Base-by-base conservation (phyloP, 1,140 invertebrate species). In the Drosophila pectinifera region DNA sequence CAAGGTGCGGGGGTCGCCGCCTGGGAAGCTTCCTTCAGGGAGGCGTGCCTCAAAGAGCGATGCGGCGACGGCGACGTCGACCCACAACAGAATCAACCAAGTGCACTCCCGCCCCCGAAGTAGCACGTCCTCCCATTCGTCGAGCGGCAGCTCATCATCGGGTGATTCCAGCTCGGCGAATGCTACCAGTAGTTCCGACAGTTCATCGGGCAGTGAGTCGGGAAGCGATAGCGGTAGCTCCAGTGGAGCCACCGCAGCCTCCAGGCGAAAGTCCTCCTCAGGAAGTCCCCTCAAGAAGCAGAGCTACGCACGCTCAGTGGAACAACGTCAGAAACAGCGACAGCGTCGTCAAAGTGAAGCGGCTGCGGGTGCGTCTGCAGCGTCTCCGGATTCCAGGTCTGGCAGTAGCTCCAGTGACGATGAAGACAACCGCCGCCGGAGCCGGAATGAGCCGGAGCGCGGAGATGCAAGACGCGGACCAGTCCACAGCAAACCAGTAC, bases 371-470 rank as follows among this genome's bases (percentile, higher is more conserved):
- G 55, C 65, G 59, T 61, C 65, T 80, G 69, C 74, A 14, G 55
- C 80, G 86, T 67, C 73, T 78, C 65, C 56, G 11, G 54, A 73
- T 70, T 67, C 84, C 18, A 80, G 94, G 73, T 93, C 93, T 72
- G 93, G 82, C 58, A 93, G 93, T 69, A 88, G 91, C 70, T 80
- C 90, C 72, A 93, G 93, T 75, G 82, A 91, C 61, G 77, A 80
- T 20, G 84, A 89, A 5, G 58, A 63, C 24, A 70, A 85, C 7
- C 57, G 61, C 13, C 49, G 58, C 6, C 39, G 49, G 4, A 41
- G 54, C 3, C 46, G 41, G 5, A 59, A 39, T 5, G 58, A 61
- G 8, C 42, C 69, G 18, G 45, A 58, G 26, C 24, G 31, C 46
- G 41, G 58, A 26, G 26, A 26, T 6, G 26, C 58, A 48, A 41